Evolutionary conservation across 2,797 vertebrate genomes (phyloP), one percentile per base, ranked within the genome.

Genomic region (Xerus rutilus): DNA sequence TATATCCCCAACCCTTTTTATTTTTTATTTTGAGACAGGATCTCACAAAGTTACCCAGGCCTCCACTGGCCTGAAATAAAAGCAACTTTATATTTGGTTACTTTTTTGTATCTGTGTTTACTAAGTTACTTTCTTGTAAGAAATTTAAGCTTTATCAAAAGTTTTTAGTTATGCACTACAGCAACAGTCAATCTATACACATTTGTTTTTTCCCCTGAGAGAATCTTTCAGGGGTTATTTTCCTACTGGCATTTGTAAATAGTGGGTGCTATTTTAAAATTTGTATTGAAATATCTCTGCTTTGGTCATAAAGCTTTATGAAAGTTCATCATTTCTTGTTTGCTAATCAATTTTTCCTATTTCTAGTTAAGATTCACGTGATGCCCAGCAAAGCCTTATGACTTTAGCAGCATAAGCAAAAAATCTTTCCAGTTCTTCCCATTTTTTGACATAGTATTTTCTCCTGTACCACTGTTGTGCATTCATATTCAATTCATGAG

Each of bases 401-500:
- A 13, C n/a, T 89, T 72, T 85, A 13, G 94, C 67, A 65, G 21
- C 76, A 4, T 84, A 89, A 93, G 49, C 49, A 92, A 83, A 83
- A 30, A 54, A 69, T 90, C 17, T 93, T 93, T 83, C 13, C 30
- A 79, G 0, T 82, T 78, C 62, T 54, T n/a, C 28, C 39, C 62
- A 62, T 14, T 45, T 94, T 73, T 69, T 59, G 18, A 5, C 59
- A 6, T n/a, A 15, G 0, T 64, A 23, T 72, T 25, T 95, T 74
- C 3, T 95, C n/a, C 57, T 96, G n/a, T 88, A 97, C 49, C 86
- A 94, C 69, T 91, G 89, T 96, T 97, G 77, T 87, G 94, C 91
- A 59, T 97, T 96, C 70, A 78, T 97, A 88, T 94, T 97, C 11
- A 98, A 79, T 96, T 97, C 94, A 93, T 97, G 96, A 98, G 97